A percentile compares a stretch with the other conserved stretches of the same genome.
phyloP scores from a whole-genome alignment of 2,113 vertebrate species.

The Otocyon megalotis region DNA sequence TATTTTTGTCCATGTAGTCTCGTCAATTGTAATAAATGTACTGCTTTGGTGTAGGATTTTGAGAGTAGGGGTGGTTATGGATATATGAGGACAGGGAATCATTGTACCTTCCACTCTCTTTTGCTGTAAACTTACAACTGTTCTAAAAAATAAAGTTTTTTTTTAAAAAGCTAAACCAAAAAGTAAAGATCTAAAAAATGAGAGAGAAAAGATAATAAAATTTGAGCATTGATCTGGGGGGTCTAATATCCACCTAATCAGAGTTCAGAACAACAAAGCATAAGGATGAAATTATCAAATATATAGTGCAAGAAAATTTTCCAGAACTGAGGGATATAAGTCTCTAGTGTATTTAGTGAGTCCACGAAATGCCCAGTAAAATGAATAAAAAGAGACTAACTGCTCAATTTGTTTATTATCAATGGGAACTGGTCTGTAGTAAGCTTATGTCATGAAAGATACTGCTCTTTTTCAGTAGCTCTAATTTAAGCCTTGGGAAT shows the following conservation, averaged over 20 bases:
- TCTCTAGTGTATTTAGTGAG: not conserved
- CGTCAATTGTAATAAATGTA: not conserved
- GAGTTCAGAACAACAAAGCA: conserved; percentile 35
- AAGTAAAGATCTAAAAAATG: not conserved
- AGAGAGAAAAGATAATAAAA: conserved; percentile 18
- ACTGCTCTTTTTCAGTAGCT: conserved; percentile 53
- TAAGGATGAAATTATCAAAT: conserved; percentile 15
- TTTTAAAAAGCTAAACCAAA: conserved; percentile 45
- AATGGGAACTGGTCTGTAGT: not conserved
- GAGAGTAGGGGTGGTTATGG: not conserved
- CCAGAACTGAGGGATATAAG: not conserved
- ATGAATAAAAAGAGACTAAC: conserved; percentile 10
- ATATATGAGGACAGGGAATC: not conserved
- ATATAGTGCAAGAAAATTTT: conserved; percentile 18
- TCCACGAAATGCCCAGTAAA: not conserved
- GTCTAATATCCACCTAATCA: not conserved
- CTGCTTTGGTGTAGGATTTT: not conserved
- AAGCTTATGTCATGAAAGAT: conserved; percentile 28
- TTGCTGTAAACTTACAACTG: conserved; percentile 26
- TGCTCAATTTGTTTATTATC: conserved; percentile 15
- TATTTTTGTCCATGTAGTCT: not conserved
- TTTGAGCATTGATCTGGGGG: not conserved
- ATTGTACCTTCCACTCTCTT: not conserved
- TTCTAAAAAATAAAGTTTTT: conserved; percentile 16
- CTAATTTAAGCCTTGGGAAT: conserved; percentile 62